These are phyloP conservation scores for Oscheius sp. DNA, from an alignment of 2,888 invertebrate genomes.

Conservation along the genomic window DNA sequence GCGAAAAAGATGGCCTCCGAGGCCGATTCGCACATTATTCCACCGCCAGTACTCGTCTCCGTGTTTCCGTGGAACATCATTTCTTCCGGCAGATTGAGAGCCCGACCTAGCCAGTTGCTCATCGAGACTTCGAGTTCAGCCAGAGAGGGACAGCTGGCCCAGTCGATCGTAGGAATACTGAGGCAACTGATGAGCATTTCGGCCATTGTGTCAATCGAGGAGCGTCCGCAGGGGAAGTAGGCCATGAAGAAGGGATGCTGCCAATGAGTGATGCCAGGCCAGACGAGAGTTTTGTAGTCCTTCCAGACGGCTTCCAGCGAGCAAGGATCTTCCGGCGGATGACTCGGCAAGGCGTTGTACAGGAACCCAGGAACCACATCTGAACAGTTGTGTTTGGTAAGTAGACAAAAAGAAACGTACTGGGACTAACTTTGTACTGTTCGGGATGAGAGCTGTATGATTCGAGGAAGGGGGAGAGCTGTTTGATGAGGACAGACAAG, in stretches of 20 bases:
- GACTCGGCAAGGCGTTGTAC: conserved; percentile 27
- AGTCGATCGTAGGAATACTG: background rate
- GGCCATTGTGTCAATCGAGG: conserved; percentile 23
- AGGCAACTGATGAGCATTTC: conserved; percentile 21
- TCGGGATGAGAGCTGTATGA: no score
- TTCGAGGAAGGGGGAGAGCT: no score
- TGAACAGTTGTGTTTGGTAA: conserved; percentile 2
- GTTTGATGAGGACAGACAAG: no score
- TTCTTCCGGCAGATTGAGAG: conserved; percentile 22
- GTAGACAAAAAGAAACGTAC: background rate
- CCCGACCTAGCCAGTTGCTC: conserved; percentile 26
- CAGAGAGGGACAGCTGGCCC: conserved; percentile 24
- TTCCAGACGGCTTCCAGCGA: conserved; percentile 14
- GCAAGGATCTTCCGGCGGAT: conserved; percentile 20
- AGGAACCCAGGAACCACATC: conserved; percentile 33
- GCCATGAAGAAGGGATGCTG: conserved; percentile 98
- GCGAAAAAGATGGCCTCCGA: conserved; percentile 28
- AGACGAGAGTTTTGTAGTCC: conserved; percentile 16
- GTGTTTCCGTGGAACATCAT: conserved; percentile 27
- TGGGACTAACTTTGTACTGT: no score
- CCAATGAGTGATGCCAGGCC: conserved; percentile 85
- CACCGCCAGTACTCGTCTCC: conserved; percentile 24
- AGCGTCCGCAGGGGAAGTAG: conserved; percentile 88
- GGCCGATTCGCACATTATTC: conserved; percentile 20
- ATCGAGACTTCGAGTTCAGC: conserved; percentile 25